A percentile compares a stretch with the other conserved stretches of the same genome.
phyloP scores from a whole-genome alignment of 2,888 invertebrate species.

The Chaetoderma sp. region DNA sequence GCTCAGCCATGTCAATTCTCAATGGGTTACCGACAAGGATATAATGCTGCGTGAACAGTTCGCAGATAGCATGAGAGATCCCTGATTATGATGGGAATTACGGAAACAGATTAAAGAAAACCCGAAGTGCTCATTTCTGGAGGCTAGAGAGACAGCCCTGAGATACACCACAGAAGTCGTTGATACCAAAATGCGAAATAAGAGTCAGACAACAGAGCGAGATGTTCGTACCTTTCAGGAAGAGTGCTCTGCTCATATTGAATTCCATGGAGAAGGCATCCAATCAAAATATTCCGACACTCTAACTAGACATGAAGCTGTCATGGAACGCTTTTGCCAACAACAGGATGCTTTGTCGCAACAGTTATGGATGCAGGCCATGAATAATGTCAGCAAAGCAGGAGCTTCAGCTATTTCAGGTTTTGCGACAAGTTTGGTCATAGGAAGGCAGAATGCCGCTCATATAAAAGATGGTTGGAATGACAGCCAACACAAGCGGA shows the following conservation, averaged over 20 bases:
- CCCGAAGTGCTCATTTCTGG: constrained; percentile 69
- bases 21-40: background rate
- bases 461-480: background rate
- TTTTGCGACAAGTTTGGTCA: background rate
- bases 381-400: background rate
- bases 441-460: background rate
- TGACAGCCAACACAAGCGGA: too few species aligned
- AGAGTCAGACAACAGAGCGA: background rate
- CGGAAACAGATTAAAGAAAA: constrained; percentile 70
- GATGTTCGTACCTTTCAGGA: background rate
- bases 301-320: background rate
- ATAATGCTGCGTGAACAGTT: constrained; percentile 1
- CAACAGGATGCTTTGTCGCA: background rate
- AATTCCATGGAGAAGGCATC: background rate
- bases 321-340: background rate
- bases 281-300: background rate
- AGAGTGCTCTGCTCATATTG: background rate
- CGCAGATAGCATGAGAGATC: background rate
- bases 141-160: background rate
- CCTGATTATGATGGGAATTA: constrained; percentile 64
- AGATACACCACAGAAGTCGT: background rate
- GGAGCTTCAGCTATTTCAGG: background rate
- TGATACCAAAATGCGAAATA: background rate
- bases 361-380: background rate
- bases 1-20: background rate